Conservation (phyloP, 1,140 invertebrate genomes). For the Drosophila cardini region DNA sequence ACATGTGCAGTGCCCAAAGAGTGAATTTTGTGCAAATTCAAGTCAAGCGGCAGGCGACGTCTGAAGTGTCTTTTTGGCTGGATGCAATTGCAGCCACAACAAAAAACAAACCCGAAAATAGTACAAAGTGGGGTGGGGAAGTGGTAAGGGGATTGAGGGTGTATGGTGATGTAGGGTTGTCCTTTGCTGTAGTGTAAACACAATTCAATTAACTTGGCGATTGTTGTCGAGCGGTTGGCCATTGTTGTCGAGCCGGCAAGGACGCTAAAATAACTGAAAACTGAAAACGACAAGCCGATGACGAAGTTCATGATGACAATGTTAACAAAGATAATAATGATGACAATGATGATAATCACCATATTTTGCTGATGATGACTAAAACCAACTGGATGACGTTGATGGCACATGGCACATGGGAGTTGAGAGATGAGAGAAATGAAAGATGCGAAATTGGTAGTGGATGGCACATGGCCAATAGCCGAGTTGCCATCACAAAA, state of each 20-base stretch:
- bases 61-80: constrained; percentile 22
- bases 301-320: constrained; percentile 46
- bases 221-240: constrained; percentile 64
- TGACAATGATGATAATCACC: background rate
- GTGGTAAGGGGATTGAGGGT: background rate
- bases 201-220: constrained; percentile 78
- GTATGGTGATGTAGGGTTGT: constrained; percentile 4
- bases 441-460: background rate
- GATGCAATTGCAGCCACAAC: constrained; percentile 31
- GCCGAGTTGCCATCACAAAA: constrained; percentile 13
- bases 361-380: constrained; percentile 6
- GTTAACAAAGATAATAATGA: constrained; percentile 3
- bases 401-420: constrained; percentile 33
- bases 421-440: constrained; percentile 2
- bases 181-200: constrained; percentile 72
- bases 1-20: constrained; percentile 11
- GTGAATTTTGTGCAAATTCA: constrained; percentile 31
- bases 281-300: constrained; percentile 74
- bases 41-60: constrained; percentile 16
- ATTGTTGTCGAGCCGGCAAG: constrained; percentile 67
- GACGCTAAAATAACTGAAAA: constrained; percentile 71
- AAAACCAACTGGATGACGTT: constrained; percentile 23
- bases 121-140: background rate
- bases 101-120: constrained; percentile 50
- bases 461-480: constrained; percentile 41